These are phyloP conservation scores for Lithobius niger DNA, from an alignment of 1,140 invertebrate species.

Conservation along the genomic window DNA sequence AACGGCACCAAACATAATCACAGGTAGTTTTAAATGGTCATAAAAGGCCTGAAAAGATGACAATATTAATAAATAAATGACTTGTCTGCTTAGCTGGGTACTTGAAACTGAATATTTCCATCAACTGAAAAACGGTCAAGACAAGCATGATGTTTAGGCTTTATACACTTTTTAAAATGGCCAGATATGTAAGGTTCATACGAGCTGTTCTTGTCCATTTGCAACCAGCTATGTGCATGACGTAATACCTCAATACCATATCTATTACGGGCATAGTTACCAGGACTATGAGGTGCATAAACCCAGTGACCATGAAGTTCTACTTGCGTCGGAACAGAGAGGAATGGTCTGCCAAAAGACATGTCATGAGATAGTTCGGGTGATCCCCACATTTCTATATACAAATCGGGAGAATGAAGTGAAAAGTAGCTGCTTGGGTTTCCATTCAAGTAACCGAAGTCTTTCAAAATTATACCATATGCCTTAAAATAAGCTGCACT, in stretches of 20 bases:
- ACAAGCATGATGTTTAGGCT: slow-evolving; percentile 8
- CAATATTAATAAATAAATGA: too few species aligned
- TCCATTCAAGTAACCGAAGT: neutral
- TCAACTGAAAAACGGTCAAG: slow-evolving; percentile 5
- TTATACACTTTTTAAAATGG: slow-evolving; percentile 10
- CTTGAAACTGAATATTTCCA: slow-evolving; percentile 9
- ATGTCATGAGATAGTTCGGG: neutral
- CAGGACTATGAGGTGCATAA: slow-evolving; percentile 23
- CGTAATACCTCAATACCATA: slow-evolving; percentile 22
- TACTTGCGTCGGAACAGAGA: slow-evolving; percentile 19
- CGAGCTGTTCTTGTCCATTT: neutral
- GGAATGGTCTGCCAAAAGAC: neutral
- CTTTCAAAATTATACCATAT: neutral
- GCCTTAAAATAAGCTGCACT: neutral
- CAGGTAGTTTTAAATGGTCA: too few species aligned
- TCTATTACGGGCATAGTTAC: slow-evolving; percentile 25
- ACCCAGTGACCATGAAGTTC: slow-evolving; percentile 23
- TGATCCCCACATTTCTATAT: neutral
- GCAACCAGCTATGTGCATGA: slow-evolving; percentile 17
- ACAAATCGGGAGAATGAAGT: neutral
- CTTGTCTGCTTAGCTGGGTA: too few species aligned
- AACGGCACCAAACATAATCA: too few species aligned
- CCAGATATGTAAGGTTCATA: slow-evolving; percentile 7
- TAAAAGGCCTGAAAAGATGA: too few species aligned
- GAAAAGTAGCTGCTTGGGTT: neutral